Conservation (phyloP, 2,797 vertebrate species). For the Choloepus didactylus region DNA sequence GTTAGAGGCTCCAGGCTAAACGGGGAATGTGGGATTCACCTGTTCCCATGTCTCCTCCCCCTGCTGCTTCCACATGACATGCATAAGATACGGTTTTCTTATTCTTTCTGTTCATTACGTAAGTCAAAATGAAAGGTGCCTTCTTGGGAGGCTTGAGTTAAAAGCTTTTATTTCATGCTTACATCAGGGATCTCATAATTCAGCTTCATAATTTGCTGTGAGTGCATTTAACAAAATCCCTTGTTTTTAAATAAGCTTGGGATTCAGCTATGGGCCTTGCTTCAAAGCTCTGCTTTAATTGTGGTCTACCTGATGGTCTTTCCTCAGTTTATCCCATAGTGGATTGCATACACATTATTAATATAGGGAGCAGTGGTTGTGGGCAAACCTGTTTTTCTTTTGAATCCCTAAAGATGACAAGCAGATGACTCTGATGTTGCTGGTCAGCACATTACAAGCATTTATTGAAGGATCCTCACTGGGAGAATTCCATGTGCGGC, state of each 20-base stretch:
- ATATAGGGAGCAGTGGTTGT: background rate
- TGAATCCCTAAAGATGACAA: slow-evolving; percentile 79
- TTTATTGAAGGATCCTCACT: slow-evolving; percentile 96
- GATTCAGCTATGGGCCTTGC: background rate
- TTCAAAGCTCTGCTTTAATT: background rate
- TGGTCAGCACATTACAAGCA: slow-evolving; percentile 93
- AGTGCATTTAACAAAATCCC: background rate
- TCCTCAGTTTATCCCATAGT: background rate
- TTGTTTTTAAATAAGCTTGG: background rate
- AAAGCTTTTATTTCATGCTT: slow-evolving; percentile 25
- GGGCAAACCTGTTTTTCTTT: background rate
- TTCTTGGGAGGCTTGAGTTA: background rate
- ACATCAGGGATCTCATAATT: background rate
- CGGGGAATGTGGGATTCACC: background rate
- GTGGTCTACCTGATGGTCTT: background rate
- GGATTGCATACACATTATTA: background rate
- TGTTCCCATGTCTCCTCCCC: background rate
- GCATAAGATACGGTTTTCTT: background rate
- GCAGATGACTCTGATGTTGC: slow-evolving; percentile 87
- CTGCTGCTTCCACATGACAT: background rate
- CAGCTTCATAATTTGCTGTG: background rate
- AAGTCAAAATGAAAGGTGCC: background rate
- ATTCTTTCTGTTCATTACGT: background rate
- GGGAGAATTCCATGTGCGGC: slow-evolving; percentile 94
- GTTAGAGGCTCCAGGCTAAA: background rate